Percentiles rank a stretch among this genome's conserved stretches.
These are phyloP conservation scores for Polydesmus complanatus DNA, from an alignment of 2,888 invertebrate species.

Conservation along the genomic window DNA sequence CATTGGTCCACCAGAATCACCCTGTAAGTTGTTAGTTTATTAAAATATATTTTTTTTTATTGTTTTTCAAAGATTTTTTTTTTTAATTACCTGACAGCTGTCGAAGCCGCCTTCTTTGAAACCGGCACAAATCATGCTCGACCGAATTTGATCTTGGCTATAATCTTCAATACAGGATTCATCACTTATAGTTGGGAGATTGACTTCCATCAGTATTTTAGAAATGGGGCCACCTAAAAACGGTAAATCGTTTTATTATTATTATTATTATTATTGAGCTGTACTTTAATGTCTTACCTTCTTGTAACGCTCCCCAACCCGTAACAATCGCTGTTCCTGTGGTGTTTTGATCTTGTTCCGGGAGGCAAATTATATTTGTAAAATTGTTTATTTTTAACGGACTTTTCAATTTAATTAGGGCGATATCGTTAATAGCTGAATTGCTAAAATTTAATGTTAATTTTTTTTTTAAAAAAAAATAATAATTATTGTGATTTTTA, in stretches of 20 bases:
- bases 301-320: constrained; percentile 7
- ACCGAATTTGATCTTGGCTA: neutral
- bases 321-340: neutral
- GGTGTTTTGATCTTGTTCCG: neutral
- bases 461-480: neutral
- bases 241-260: neutral
- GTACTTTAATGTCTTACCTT: neutral
- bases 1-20: constrained; percentile 14
- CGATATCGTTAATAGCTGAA: constrained; percentile 6
- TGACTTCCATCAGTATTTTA: constrained; percentile 10
- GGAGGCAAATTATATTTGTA: neutral
- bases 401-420: neutral
- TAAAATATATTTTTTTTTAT: neutral
- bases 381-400: neutral
- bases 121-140: constrained; percentile 11
- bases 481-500: neutral
- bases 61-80: neutral
- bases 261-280: neutral
- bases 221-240: constrained; percentile 4
- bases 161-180: neutral
- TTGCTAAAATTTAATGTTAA: neutral
- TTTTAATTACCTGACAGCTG: constrained; percentile 9
- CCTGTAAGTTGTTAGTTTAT: neutral
- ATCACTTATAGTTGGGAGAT: constrained; percentile 1
- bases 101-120: constrained; percentile 5